phyloP scores from a whole-genome alignment of 2,888 invertebrate species.

The Leptopilina syphax region DNA sequence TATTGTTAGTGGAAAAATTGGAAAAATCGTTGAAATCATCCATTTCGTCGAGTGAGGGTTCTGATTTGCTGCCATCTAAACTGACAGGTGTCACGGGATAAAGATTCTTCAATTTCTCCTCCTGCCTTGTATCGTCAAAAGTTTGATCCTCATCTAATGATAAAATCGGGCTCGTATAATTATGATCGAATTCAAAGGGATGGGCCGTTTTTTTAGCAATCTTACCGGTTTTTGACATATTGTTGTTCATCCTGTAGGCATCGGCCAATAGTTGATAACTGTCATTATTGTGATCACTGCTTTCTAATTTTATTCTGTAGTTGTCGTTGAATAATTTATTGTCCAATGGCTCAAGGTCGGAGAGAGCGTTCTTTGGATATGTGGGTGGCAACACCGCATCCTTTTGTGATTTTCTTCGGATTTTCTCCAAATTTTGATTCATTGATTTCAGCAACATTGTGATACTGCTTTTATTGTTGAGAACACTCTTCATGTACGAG shows the following conservation, averaged over 20 bases:
- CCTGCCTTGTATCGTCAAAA: neutral
- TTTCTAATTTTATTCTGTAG: conserved; percentile 1
- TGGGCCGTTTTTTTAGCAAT: neutral
- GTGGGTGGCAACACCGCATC: too few relatives aligned
- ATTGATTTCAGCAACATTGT: conserved; percentile 78
- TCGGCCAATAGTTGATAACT: neutral
- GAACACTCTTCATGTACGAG: conserved; percentile 78
- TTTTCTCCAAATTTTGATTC: conserved; percentile 61
- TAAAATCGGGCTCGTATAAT: neutral
- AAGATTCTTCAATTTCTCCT: conserved; percentile 47
- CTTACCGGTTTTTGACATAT: conserved; percentile 42
- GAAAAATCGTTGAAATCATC: conserved; percentile 58
- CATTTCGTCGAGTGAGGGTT: conserved; percentile 40
- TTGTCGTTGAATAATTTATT: neutral
- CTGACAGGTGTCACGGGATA: conserved; percentile 47
- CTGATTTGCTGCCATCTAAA: neutral
- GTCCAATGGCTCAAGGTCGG: neutral
- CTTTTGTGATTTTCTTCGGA: conserved; percentile 12
- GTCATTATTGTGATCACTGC: neutral
- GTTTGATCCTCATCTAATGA: neutral
- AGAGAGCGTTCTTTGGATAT: neutral
- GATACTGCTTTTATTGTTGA: conserved; percentile 79
- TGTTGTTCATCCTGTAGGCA: conserved; percentile 15
- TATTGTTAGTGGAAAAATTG: conserved; percentile 49
- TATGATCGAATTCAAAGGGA: neutral